These are phyloP conservation scores for Eupleurogrammus muticus DNA, from an alignment of 2,797 vertebrate genomes.

Conservation along the genomic window DNA sequence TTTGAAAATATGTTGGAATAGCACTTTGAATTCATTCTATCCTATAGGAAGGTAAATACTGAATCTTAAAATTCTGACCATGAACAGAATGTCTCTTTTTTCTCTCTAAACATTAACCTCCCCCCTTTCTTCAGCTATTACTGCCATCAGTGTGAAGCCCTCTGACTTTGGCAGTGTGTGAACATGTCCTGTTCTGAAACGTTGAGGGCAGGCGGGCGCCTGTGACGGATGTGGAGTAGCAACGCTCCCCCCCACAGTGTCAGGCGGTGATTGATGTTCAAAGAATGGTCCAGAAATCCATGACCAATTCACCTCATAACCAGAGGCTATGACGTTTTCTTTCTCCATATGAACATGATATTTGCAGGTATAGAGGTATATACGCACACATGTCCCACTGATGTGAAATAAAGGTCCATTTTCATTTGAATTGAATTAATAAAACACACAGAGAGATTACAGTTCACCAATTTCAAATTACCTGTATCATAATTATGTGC, in stretches of 20 bases:
- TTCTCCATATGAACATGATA: slow-evolving; percentile 46
- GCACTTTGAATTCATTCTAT: background rate
- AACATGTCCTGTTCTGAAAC: slow-evolving; percentile 70
- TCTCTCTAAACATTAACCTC: slow-evolving; percentile 30
- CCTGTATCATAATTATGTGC: background rate
- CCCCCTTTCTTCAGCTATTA: slow-evolving; percentile 46
- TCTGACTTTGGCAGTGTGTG: slow-evolving; percentile 77
- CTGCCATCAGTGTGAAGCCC: slow-evolving; percentile 56
- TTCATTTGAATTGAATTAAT: slow-evolving; percentile 47
- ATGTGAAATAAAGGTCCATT: slow-evolving; percentile 43
- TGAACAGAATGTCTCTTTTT: slow-evolving; percentile 2
- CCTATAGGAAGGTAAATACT: background rate
- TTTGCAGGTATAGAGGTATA: slow-evolving; percentile 55
- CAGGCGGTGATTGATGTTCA: slow-evolving; percentile 77
- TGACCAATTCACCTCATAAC: slow-evolving; percentile 61
- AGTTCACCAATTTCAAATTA: slow-evolving; percentile 16
- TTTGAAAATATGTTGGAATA: background rate
- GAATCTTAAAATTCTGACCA: slow-evolving; percentile 18
- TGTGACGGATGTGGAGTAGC: slow-evolving; percentile 74
- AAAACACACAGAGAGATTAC: slow-evolving; percentile 42
- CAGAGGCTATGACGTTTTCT: slow-evolving; percentile 49
- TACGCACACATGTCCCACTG: slow-evolving; percentile 1
- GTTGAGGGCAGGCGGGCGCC: slow-evolving; percentile 63
- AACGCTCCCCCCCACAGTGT: slow-evolving; percentile 56
- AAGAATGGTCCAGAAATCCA: slow-evolving; percentile 71